Evolutionary conservation across 2,888 invertebrate genomes (phyloP), one percentile per base, ranked within the genome.

Genomic region (Deladenus siricidicola): DNA sequence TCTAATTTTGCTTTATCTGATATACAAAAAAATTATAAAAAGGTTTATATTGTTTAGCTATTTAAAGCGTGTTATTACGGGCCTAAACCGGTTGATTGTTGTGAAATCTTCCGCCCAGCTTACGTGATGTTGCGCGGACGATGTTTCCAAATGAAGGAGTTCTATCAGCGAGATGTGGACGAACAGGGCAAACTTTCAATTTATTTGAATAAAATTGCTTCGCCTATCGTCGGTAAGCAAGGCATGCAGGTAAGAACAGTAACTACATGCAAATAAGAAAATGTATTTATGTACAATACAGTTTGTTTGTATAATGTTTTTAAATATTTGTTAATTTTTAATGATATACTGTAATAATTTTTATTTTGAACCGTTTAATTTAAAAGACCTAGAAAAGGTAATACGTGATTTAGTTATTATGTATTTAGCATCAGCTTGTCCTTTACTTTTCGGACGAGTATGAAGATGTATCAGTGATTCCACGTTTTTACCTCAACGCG

Each of bases 91-190:
- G 44, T 64, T 24, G 24, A 48, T 14, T 64, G 64, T 39, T 64
- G 64, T 47, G 60, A 64, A n/a, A 21, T 60, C 26, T 64, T 64
- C 34, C 39, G 34, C 24, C 64, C 63, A 4, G 48, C 50, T n/a
- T 60, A 50, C 30, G 67, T 64, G 14, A 53, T 64, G 53, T 17
- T 64, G 30, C 58, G 64, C 23, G 64, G 64, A 17, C 52, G 66
- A 8, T 64, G 64, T 49, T 64, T 67, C 39, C 39, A 50, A 24
- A 28, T 64, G 42, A 23, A 45, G 28, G 24, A 60, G n/a, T 64
- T 58, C 30, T 44, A 58, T n/a, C 64, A 64, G 23, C n/a, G 45
- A n/a, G 63, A 58, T 21, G 64, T 64, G 1, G 63, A 63, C 43
- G 63, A 63, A 49, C 44, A 56, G 24, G 63, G 64, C 24, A 65